Evolutionary conservation across 2,113 vertebrate species (phyloP).

Genomic region (Ceuthmochares aereus): DNA sequence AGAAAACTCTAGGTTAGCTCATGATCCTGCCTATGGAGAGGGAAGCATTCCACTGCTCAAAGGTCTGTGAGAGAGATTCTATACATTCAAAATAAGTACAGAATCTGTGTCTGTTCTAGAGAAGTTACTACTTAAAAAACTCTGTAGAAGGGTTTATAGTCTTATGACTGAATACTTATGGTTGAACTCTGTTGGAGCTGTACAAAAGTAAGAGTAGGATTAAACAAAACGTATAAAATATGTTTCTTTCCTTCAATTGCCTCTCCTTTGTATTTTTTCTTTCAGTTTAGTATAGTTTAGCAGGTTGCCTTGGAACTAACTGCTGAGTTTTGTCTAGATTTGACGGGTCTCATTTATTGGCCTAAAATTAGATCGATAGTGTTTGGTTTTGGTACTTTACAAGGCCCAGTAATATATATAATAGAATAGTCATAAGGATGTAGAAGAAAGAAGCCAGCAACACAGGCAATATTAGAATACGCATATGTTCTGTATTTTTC

Average conservation of each 20-base stretch:
- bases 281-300: not conserved
- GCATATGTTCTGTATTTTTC: not conserved
- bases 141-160: not conserved
- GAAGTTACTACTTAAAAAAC: not conserved
- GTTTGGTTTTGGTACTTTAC: not conserved
- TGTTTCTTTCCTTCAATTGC: not conserved
- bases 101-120: not conserved
- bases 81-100: not conserved
- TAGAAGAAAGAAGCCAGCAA: not conserved
- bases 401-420: not conserved
- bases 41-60: not conserved
- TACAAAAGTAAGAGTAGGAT: not conserved
- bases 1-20: not conserved
- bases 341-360: not conserved
- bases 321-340: not conserved
- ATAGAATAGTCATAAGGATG: not conserved
- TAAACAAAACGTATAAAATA: not conserved
- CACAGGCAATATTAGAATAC: not conserved
- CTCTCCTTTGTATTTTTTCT: not conserved
- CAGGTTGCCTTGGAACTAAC: not conserved
- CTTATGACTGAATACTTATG: not conserved
- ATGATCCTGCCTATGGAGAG: not conserved
- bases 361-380: not conserved
- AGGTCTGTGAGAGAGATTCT: not conserved
- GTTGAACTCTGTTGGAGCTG: not conserved